phyloP scores from a whole-genome alignment of 92 coral and sea anemone species.

The Palythoa grandiflora region DNA sequence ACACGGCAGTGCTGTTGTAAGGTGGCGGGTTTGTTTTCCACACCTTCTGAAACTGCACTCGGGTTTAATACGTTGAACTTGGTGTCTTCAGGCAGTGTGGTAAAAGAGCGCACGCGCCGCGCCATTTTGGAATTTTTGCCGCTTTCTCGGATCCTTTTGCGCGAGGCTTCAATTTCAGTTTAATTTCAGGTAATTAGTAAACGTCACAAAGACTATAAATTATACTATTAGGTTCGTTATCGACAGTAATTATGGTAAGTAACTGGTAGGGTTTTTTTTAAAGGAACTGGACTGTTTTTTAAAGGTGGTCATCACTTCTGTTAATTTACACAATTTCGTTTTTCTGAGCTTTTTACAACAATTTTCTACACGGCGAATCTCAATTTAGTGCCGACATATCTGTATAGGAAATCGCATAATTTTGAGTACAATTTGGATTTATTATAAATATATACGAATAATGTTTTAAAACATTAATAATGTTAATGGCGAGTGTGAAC shows the following conservation, averaged over 20 bases:
- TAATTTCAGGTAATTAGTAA: background rate
- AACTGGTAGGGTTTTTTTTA: background rate
- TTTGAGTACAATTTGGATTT: too few species aligned
- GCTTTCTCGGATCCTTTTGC: conserved; percentile 4
- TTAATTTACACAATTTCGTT: too few species aligned
- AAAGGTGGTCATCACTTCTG: background rate
- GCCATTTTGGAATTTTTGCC: conserved; percentile 68
- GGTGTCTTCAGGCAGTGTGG: conserved; percentile 68
- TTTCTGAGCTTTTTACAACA: too few species aligned
- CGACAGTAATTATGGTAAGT: background rate
- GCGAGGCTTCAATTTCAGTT: background rate
- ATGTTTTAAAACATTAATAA: too few species aligned
- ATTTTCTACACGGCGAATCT: too few species aligned
- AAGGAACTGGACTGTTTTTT: background rate
- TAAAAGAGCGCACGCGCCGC: conserved; percentile 78
- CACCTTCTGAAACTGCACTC: conserved; percentile 18
- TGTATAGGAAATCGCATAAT: too few species aligned
- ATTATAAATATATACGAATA: too few species aligned
- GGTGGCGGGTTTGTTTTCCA: conserved; percentile 50
- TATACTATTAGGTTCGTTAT: background rate
- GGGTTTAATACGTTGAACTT: conserved; percentile 86
- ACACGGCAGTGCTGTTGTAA: conserved; percentile 91
- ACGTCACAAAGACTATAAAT: conserved; percentile 26
- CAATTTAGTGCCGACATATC: too few species aligned
- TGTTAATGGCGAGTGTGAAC: too few species aligned